Conservation (phyloP, 2,888 invertebrate species). For the Globia sparganii region DNA sequence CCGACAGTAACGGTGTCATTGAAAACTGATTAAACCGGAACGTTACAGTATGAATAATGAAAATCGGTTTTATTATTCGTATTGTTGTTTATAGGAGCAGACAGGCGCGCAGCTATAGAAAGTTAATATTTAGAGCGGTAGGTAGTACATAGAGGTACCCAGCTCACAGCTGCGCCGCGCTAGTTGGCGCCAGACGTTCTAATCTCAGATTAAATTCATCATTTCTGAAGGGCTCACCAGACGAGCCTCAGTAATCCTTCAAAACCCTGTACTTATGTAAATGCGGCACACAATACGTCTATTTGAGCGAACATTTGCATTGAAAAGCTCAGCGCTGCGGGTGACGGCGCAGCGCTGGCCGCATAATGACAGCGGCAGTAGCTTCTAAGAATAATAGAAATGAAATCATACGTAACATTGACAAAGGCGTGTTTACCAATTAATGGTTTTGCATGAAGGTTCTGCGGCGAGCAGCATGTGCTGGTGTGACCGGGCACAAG, state of each 20-base stretch:
- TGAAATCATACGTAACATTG: conserved; percentile 36
- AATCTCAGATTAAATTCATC: conserved; percentile 61
- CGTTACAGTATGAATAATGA: conserved; percentile 21
- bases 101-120: conserved; percentile 24
- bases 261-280: conserved; percentile 55
- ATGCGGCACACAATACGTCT: conserved; percentile 37
- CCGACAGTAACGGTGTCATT: conserved; percentile 3
- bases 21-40: conserved; percentile 23
- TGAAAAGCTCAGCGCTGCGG: conserved; percentile 35
- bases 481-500: not conserved
- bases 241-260: conserved; percentile 50
- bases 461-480: not conserved
- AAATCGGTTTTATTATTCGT: conserved; percentile 27
- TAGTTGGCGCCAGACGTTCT: conserved; percentile 48
- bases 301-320: conserved; percentile 34
- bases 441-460: conserved; percentile 42
- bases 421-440: conserved; percentile 56
- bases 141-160: not conserved
- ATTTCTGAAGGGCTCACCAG: conserved; percentile 52
- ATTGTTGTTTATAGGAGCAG: conserved; percentile 36
- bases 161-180: conserved; percentile 49
- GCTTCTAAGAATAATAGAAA: conserved; percentile 56
- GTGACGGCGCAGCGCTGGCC: conserved; percentile 19
- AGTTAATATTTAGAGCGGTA: conserved; percentile 22
- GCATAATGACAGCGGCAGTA: conserved; percentile 41